These are phyloP conservation scores for Drosophila cardini DNA, from an alignment of 1,140 invertebrate genomes.

Conservation along the genomic window DNA sequence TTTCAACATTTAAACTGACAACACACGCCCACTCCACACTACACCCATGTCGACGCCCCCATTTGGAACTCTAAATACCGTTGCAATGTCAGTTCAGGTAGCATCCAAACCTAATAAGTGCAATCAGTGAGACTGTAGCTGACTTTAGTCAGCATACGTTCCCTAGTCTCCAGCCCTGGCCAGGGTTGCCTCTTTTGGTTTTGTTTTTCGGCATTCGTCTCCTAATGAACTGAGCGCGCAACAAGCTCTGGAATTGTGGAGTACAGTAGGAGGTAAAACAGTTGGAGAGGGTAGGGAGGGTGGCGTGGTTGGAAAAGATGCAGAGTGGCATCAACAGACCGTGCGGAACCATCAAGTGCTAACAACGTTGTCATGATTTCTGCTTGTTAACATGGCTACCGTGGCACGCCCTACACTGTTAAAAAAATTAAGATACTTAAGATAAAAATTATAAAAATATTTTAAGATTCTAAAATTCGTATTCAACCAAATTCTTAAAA, in stretches of 20 bases:
- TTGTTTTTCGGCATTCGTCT: constrained; percentile 71
- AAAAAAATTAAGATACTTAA: too few species aligned
- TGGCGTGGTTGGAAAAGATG: neutral
- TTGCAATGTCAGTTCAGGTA: constrained; percentile 32
- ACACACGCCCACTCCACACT: neutral
- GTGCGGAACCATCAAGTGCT: constrained; percentile 67
- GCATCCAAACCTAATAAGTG: constrained; percentile 74
- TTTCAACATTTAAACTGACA: constrained; percentile 77
- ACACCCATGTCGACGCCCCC: constrained; percentile 14
- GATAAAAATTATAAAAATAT: too few species aligned
- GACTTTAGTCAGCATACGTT: constrained; percentile 2
- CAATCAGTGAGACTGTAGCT: constrained; percentile 60
- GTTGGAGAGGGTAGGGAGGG: neutral
- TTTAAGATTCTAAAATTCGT: too few species aligned
- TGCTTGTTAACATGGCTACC: constrained; percentile 81
- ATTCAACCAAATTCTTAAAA: too few species aligned
- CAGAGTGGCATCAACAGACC: constrained; percentile 15
- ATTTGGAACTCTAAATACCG: constrained; percentile 31
- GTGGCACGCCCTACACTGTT: constrained; percentile 43
- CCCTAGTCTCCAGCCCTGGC: neutral
- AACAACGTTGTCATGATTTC: constrained; percentile 82
- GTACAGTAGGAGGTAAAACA: too few species aligned
- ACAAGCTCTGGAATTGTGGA: too few species aligned
- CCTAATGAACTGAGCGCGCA: constrained; percentile 71
- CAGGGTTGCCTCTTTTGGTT: constrained; percentile 26